Base-by-base conservation (phyloP, 2,113 vertebrate species). In the Aplodontia rufa region DNA sequence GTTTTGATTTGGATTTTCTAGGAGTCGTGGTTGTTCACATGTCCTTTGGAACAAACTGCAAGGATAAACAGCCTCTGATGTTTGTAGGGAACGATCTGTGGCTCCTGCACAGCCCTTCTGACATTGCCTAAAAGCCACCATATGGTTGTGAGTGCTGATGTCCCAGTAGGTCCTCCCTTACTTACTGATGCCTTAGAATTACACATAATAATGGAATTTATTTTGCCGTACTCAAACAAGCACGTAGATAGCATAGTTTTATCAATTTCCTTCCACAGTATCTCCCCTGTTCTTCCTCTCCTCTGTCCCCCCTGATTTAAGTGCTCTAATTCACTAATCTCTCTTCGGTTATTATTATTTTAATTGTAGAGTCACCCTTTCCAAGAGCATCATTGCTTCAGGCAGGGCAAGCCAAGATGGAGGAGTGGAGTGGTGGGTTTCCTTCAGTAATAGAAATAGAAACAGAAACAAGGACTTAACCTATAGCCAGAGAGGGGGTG, bases 31-130 rank as follows among this genome's bases (percentile, higher is more conserved):
- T 75, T 40, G 55, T 79, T 8, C 35, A 42, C 22, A 37, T 1
- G 20, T n/a, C 49, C 35, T 89, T 88, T 76, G 11, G 24, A 32
- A 76, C 75, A 22, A 72, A 91, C 69, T 69, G 85, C 64, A 88
- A 85, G 53, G 42, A 83, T 55, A 55, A 49, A 13, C 10, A 30
- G 2, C 66, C 40, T 87, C 64, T 79, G 79, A 2, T 30, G 0
- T 45, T 85, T 45, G 28, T 80, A 8, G n/a, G 32, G 32, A 95
- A 47, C 32, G 86, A 42, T 42, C 1, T 69, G 24, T 37, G 62
- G 71, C 60, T 17, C 60, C 11, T 58, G 5, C 16, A 24, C 17
- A 28, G 22, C 4, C 22, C 16, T 80, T 12, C 26, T 40, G 35
- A 16, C 20, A 40, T 71, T 24, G 64, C 45, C 81, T 51, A 32